Base-by-base conservation (phyloP, 2,113 vertebrate genomes). In the Oostethus manadensis region DNA sequence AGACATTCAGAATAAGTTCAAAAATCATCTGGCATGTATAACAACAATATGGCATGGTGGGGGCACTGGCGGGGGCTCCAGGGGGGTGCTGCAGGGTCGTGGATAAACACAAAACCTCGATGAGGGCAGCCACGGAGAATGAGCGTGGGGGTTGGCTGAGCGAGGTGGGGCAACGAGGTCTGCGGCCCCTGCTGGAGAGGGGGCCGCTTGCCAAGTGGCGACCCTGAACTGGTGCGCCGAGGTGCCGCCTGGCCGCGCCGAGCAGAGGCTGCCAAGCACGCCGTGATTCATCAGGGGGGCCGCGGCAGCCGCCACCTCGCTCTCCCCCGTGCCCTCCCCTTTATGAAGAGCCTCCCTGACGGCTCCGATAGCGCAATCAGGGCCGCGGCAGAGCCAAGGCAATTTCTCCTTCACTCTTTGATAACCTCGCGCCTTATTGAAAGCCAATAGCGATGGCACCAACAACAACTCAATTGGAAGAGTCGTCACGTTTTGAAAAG, bases 291-390 rank as follows among this genome's bases (percentile, higher is more conserved):
- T 90, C 90, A 86, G 76, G 86, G 85, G 90, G 81, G 76, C 80
- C 67, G 79, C 80, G 82, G 82, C 86, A 87, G 84, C 81, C 82
- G 76, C 82, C 76, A 86, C 86, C 86, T 83, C 82, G 44, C 65
- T 68, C 85, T 89, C 76, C 70, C 84, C 43, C 8, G 33, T 20
- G 18, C 56, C 42, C 40, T 29, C 21, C 23, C 57, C 79, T 91
- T 89, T 89, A 89, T 89, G 83, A 87, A 89, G 84, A 85, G 81
- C 86, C 88, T 89, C 89, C 90, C 90, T 90, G 90, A 89, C 87
- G 89, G 82, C 86, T 82, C 88, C 64, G 90, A 91, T 91, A 91
- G 89, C 82, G 87, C 90, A 91, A 91, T 91, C 90, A 89, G 88
- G 87, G 83, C 87, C 66, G 86, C 80, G 83, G 87, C 90, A 90